phyloP scores from a whole-genome alignment of 1,140 invertebrate genomes.

The Drosophila carrolli region DNA sequence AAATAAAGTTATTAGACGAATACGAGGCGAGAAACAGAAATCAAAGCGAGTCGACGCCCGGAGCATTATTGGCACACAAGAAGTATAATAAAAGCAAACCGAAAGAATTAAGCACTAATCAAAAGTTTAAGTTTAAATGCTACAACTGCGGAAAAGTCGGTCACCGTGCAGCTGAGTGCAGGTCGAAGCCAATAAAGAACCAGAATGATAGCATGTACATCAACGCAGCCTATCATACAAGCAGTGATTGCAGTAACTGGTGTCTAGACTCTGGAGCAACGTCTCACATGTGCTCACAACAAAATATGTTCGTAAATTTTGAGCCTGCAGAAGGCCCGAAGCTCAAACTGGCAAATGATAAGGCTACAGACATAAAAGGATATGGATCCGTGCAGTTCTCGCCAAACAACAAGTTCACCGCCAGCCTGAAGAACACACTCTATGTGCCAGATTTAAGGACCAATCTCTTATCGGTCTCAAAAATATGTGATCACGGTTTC shows the following conservation, averaged over 20 bases:
- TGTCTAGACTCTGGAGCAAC: constrained; percentile 4
- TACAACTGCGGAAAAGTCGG: constrained; percentile 9
- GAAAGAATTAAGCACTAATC: not conserved
- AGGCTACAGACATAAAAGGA: constrained; percentile 2
- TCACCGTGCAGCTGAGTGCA: constrained; percentile 10
- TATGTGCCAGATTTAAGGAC: not conserved
- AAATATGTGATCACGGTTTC: constrained; percentile 13
- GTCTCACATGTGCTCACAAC: not conserved
- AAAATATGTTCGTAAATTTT: not conserved
- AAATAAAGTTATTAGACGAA: constrained; percentile 9
- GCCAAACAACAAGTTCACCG: constrained; percentile 5
- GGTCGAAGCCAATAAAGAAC: constrained; percentile 10
- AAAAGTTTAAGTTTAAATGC: constrained; percentile 16
- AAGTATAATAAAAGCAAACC: constrained; percentile 7
- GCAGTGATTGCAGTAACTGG: constrained; percentile 12
- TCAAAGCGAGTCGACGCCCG: not conserved
- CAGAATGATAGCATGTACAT: constrained; percentile 11
- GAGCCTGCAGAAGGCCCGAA: not conserved
- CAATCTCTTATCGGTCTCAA: constrained; percentile 6
- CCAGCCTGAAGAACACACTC: constrained; percentile 9
- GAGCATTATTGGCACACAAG: not conserved
- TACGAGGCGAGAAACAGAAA: not conserved
- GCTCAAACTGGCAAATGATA: constrained; percentile 2
- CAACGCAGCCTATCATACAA: constrained; percentile 7
- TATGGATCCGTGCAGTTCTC: constrained; percentile 5